Evolutionary conservation across 2,113 vertebrate species (phyloP), one percentile per base, ranked within the genome.

Genomic region (Cervus canadensis): DNA sequence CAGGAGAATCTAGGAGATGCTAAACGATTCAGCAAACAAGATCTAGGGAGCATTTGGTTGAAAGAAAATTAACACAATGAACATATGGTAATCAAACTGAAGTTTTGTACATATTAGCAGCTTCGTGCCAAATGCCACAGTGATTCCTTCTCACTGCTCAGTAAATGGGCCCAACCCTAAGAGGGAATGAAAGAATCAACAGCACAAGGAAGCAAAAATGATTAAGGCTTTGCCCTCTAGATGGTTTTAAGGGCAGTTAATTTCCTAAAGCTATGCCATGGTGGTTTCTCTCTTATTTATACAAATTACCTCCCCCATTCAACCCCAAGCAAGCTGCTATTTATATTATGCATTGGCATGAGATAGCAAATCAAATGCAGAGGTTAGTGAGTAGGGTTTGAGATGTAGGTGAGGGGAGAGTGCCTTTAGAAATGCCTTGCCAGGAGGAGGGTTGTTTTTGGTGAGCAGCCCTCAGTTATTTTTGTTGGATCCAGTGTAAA

Each of bases 131-230:
- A 97, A 79, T 71, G 85, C n/a, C 85, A 88, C 45, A 74, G 79
- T 2, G 2, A 52, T 95, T 96, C n/a, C 83, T 91, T 71, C 60
- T 45, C 28, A 30, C 57, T 78, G 78, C 86, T 96, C 91, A 88
- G 89, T 85, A 96, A 96, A 96, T 56, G 81, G 92, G 96, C 57
- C 79, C 82, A 78, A 64, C 89, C 95, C 50, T 54, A 82, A 96
- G 97, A 97, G 40, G 89, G 96, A 98, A 97, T 52, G 19, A 97
- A 96, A 98, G 82, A 97, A 92, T 94, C 97, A 97, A 94, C 23
- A 89, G 19, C 0, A 7, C 11, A 1, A 98, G 95, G 79, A 91
- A 96, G 87, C 71, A 95, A 1, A 0, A 87, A 95, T 76, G 78
- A 90, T 96, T 98, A 89, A 88, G 52, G 88, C 25, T 95, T 36